Base-by-base conservation (phyloP, 2,113 vertebrate species). In the Anseranas semipalmata region DNA sequence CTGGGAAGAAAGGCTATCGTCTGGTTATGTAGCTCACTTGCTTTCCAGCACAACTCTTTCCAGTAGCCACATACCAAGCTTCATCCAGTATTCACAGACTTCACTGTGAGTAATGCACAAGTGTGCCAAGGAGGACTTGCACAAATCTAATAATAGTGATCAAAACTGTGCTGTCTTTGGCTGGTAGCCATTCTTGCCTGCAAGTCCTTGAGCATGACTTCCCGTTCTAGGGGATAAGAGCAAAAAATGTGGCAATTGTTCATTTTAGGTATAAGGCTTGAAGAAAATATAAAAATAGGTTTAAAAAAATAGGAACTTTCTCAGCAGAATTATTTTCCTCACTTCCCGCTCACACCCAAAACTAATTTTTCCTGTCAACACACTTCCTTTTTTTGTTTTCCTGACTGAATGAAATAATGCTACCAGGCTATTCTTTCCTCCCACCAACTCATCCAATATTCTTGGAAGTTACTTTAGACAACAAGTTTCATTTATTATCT, bases 401-500 rank as follows among this genome's bases (percentile, higher is more conserved):
- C 55, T 92, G 48, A 53, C 89, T 83, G 33, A 60, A 59, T 84
- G 43, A 90, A 95, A 93, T 92, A 87, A 86, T 50, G 66, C 41
- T 91, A 78, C 25, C 78, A 39, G 25, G 43, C 18, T 82, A 50
- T 90, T 89, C 9, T 37, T 95, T 88, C 84, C 91, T 90, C 55
- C 84, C 66, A 93, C 62, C 30, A 65, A 87, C 80, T 83, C 92
- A 83, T 89, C 35, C 81, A 52, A 39, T 28, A 85, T 55, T 66
- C 77, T 87, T 45, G 46, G 56, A 94, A 92, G 94, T 65, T 94
- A 92, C 92, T 96, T 96, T 35, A 91, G 56, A 67, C n/a, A 62
- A 59, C 73, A 65, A 74, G 78, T 85, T 95, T 76, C 84, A 74
- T 91, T 93, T 93, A 85, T 95, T 93, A 84, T 86, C 45, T 89